Evolutionary conservation across 53 echinoderm and acorn worm species (phyloP).

Genomic region (Henricia sp.): DNA sequence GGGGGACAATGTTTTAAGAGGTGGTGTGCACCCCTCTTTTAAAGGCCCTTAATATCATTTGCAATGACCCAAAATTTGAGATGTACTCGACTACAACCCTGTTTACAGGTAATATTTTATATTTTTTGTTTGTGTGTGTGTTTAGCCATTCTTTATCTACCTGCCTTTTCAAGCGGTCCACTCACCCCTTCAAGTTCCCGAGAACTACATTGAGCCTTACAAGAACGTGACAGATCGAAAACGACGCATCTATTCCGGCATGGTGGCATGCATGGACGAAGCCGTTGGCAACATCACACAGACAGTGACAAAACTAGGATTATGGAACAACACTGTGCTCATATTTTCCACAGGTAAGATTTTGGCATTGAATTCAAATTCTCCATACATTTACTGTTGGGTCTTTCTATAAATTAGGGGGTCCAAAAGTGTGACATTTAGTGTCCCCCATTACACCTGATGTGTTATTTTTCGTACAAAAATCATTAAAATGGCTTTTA

Average conservation of each 20-base stretch:
- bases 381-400: too few species aligned
- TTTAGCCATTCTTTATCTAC: conserved; percentile 89
- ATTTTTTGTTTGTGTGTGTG: background rate
- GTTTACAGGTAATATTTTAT: background rate
- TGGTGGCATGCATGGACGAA: conserved; percentile 93
- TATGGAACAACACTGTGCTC: conserved; percentile 83
- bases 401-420: too few species aligned
- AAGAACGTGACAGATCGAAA: conserved; percentile 50
- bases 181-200: conserved; percentile 72
- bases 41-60: too few species aligned
- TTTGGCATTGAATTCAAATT: background rate
- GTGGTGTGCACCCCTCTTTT: too few species aligned
- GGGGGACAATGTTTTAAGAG: too few species aligned
- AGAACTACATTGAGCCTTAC: conserved; percentile 66
- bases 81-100: too few species aligned
- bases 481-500: too few species aligned
- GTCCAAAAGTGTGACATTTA: too few species aligned
- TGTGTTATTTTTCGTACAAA: too few species aligned
- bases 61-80: too few species aligned
- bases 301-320: conserved; percentile 61
- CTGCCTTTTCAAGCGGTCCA: conserved; percentile 91
- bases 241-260: conserved; percentile 76
- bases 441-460: too few species aligned
- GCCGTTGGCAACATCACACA: conserved; percentile 84
- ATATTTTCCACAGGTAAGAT: conserved; percentile 84